These are phyloP conservation scores for Eupsittula cactorum DNA, from an alignment of 2,113 vertebrate genomes.

Conservation along the genomic window DNA sequence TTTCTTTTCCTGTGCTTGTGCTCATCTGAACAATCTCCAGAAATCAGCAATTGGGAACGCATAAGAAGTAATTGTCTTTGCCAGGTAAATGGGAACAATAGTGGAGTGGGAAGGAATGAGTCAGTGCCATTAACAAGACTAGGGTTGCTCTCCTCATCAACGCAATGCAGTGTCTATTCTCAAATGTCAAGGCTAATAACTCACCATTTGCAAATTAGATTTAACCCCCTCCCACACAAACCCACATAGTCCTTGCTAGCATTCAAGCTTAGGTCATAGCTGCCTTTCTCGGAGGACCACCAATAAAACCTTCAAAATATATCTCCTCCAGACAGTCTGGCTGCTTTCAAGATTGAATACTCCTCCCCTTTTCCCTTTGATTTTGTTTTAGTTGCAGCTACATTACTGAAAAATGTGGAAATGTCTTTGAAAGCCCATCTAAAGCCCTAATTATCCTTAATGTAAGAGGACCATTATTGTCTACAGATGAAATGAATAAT, in stretches of 20 bases:
- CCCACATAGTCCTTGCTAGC: constrained; percentile 32
- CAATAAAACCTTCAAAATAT: constrained; percentile 56
- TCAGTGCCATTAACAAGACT: constrained; percentile 52
- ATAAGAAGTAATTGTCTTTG: constrained; percentile 43
- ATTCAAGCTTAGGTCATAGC: constrained; percentile 44
- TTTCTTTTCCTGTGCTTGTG: constrained; percentile 14
- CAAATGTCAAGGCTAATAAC: constrained; percentile 65
- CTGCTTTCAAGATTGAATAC: constrained; percentile 49
- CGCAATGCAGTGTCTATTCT: constrained; percentile 63
- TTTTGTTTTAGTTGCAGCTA: constrained; percentile 51
- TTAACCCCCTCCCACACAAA: constrained; percentile 65
- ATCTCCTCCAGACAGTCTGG: constrained; percentile 48
- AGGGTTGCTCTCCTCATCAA: constrained; percentile 38
- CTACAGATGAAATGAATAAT: constrained; percentile 60
- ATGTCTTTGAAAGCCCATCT: constrained; percentile 27
- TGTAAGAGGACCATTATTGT: constrained; percentile 37
- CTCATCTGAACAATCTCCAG: not conserved
- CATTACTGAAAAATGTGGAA: constrained; percentile 43
- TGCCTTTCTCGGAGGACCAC: constrained; percentile 46
- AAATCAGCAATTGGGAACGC: constrained; percentile 14
- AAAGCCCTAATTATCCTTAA: constrained; percentile 44
- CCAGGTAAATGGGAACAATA: constrained; percentile 64
- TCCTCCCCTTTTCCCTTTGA: constrained; percentile 44
- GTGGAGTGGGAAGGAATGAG: constrained; percentile 60
- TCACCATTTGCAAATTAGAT: constrained; percentile 55